Evolutionary conservation across 2,113 vertebrate genomes (phyloP).

Genomic region (Engystomops pustulosus): DNA sequence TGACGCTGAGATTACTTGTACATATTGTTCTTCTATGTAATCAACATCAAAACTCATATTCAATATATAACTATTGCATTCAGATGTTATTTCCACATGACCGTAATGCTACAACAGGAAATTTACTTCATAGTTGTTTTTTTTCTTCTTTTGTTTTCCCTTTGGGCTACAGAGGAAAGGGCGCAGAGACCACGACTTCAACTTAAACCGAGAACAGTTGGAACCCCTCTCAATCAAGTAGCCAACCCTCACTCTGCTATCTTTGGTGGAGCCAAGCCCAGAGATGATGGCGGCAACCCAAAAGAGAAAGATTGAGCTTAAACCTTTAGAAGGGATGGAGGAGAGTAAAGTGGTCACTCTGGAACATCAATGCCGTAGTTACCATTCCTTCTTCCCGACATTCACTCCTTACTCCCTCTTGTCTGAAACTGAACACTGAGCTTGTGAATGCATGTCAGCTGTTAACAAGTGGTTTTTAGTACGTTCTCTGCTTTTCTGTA

Average conservation of each 20-base stretch:
- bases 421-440: slow-evolving; percentile 79
- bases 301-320: slow-evolving; percentile 83
- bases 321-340: slow-evolving; percentile 66
- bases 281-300: slow-evolving; percentile 89
- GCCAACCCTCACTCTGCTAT: slow-evolving; percentile 98
- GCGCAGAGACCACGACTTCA: slow-evolving; percentile 94
- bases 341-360: slow-evolving; percentile 70
- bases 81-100: too few species aligned
- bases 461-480: slow-evolving; percentile 87
- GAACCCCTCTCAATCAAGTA: slow-evolving; percentile 96
- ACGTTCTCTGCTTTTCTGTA: slow-evolving; percentile 86
- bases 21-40: too few species aligned
- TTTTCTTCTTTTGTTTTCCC: neutral
- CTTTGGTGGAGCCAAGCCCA: slow-evolving; percentile 95
- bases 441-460: slow-evolving; percentile 92
- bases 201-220: slow-evolving; percentile 96
- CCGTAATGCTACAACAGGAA: too few species aligned
- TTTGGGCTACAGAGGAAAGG: slow-evolving; percentile 89
- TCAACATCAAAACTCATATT: too few species aligned
- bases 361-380: slow-evolving; percentile 74
- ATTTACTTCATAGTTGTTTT: neutral
- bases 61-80: too few species aligned
- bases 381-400: slow-evolving; percentile 80
- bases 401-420: slow-evolving; percentile 69
- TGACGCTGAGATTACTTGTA: too few species aligned